phyloP scores from a whole-genome alignment of 37 sponge, comb jelly and placozoan genomes.

The Axinella damicornis region DNA sequence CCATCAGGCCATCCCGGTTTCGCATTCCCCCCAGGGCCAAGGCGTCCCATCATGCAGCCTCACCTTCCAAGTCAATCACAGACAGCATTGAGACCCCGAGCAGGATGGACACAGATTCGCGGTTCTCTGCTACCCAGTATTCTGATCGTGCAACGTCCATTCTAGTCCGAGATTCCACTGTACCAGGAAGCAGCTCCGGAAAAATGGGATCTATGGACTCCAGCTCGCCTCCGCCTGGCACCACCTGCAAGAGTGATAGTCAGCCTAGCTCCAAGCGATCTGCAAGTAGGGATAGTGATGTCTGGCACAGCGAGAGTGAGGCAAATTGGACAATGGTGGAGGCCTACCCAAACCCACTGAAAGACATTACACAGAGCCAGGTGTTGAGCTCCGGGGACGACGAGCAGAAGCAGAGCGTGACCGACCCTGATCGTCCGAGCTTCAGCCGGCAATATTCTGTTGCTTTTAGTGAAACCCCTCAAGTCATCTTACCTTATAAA shows the following conservation, averaged over 20 bases:
- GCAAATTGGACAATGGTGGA: constrained; percentile 59
- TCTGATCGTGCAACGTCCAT: background rate
- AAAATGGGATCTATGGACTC: no score
- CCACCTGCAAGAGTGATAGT: background rate
- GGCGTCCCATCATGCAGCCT: no score
- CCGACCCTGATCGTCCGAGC: no score
- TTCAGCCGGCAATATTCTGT: no score
- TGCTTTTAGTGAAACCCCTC: no score
- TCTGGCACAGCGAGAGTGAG: constrained; percentile 71
- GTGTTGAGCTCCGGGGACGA: constrained; percentile 25
- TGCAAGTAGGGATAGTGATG: constrained; percentile 34
- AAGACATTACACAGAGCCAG: constrained; percentile 20
- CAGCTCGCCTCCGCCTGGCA: background rate
- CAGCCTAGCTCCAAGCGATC: background rate
- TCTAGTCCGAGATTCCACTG: background rate
- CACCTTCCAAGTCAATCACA: background rate
- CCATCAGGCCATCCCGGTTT: no score
- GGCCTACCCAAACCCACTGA: background rate
- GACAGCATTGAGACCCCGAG: background rate
- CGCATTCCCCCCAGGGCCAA: no score
- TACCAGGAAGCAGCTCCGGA: background rate
- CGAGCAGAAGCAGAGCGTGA: background rate
- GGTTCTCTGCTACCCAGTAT: background rate
- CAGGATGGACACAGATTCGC: no score
- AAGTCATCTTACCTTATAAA: no score